Conservation (phyloP, 1,140 invertebrate species). For the Chymomyza costata region DNA sequence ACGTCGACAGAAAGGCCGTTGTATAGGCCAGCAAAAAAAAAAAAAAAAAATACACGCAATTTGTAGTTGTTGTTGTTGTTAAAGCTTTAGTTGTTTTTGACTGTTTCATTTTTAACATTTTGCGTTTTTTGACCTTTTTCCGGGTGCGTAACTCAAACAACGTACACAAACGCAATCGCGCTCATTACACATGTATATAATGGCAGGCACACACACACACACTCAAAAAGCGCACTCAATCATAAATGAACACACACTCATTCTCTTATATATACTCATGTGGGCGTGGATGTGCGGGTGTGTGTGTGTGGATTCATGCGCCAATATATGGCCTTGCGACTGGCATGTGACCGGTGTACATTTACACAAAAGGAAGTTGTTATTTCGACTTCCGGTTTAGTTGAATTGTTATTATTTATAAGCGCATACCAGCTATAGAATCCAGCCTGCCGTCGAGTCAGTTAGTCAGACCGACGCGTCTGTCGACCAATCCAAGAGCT, state of each 20-base stretch:
- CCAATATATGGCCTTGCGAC: slow-evolving; percentile 20
- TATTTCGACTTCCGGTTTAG: slow-evolving; percentile 67
- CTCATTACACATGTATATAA: slow-evolving; percentile 35
- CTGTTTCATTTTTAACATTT: slow-evolving; percentile 48
- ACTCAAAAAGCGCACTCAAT: slow-evolving; percentile 54
- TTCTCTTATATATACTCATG: no score
- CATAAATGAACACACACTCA: slow-evolving; percentile 53
- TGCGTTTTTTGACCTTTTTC: slow-evolving; percentile 49
- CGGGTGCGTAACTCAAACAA: slow-evolving; percentile 12
- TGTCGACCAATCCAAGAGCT: no score
- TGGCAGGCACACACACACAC: slow-evolving; percentile 6
- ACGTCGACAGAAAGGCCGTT: slow-evolving; percentile 43
- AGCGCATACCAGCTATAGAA: slow-evolving; percentile 32
- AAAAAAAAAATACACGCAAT: slow-evolving; percentile 51
- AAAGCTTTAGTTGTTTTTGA: slow-evolving; percentile 37
- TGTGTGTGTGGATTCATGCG: no score
- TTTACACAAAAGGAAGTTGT: slow-evolving; percentile 69
- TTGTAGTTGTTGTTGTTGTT: slow-evolving; percentile 10
- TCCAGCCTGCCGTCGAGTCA: slow-evolving; percentile 6
- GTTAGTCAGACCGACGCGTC: no score
- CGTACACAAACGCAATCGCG: slow-evolving; percentile 3
- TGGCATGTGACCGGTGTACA: slow-evolving; percentile 63
- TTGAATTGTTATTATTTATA: slow-evolving; percentile 67
- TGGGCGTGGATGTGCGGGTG: no score
- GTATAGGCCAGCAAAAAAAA: slow-evolving; percentile 57